A percentile compares a stretch with the other conserved stretches of the same genome.
Evolutionary conservation across 2,888 invertebrate genomes (phyloP).

Genomic region (Perizoma flavofasciatum): DNA sequence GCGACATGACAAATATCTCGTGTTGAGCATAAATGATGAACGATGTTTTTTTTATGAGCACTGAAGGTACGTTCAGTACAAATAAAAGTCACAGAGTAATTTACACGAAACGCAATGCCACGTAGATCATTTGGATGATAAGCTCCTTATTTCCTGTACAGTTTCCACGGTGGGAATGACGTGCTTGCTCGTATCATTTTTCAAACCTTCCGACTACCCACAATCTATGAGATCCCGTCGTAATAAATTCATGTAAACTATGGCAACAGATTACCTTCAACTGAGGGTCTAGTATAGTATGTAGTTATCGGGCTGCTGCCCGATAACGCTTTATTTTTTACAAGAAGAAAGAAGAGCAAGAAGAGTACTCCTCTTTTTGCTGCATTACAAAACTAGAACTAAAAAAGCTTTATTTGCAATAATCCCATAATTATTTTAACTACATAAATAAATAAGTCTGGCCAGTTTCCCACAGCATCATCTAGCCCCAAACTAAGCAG

Average conservation of each 20-base stretch:
- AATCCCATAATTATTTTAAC: background rate
- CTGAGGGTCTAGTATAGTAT: slow-evolving; percentile 9
- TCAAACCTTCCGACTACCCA: slow-evolving; percentile 33
- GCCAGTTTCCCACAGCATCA: too few relatives aligned
- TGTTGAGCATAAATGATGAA: too few relatives aligned
- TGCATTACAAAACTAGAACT: too few relatives aligned
- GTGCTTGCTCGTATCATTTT: slow-evolving; percentile 38
- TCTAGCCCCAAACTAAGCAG: too few relatives aligned
- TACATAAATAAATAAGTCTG: too few relatives aligned
- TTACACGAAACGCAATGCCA: background rate
- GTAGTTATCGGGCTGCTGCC: background rate
- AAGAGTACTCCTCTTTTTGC: background rate
- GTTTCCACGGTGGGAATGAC: slow-evolving; percentile 42
- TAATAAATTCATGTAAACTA: slow-evolving; percentile 27
- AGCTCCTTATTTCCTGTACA: slow-evolving; percentile 43
- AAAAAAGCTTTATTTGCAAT: slow-evolving; percentile 9
- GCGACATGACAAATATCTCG: too few relatives aligned
- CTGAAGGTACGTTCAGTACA: too few relatives aligned
- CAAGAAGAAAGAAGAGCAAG: too few relatives aligned
- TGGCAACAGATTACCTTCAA: slow-evolving; percentile 12
- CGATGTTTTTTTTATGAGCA: too few relatives aligned
- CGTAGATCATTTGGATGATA: slow-evolving; percentile 40
- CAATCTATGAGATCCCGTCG: slow-evolving; percentile 13
- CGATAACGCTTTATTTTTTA: too few relatives aligned
- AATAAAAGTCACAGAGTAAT: too few relatives aligned